Conservation (phyloP, 1,140 invertebrate genomes). For the Orussus abietinus region DNA sequence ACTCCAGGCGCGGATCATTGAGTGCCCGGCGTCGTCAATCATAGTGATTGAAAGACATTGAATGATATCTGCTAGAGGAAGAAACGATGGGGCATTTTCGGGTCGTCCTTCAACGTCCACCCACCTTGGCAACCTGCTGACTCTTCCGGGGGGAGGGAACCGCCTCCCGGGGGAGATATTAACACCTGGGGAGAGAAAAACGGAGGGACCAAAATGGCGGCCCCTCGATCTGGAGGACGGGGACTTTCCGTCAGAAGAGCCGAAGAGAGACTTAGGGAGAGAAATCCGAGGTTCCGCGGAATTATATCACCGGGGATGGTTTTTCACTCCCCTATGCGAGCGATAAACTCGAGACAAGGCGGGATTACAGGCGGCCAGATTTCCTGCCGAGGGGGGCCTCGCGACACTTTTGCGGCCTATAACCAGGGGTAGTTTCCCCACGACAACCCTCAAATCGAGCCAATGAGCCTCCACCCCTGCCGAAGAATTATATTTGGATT, state of each 20-base stretch:
- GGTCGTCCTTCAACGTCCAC: slow-evolving; percentile 33
- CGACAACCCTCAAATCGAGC: slow-evolving; percentile 20
- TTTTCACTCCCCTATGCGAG: too few species aligned
- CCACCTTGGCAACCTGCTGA: slow-evolving; percentile 17
- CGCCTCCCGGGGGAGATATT: too few species aligned
- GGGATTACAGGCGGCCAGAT: too few species aligned
- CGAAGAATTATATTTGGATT: slow-evolving; percentile 53
- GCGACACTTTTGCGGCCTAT: neutral
- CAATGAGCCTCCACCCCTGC: slow-evolving; percentile 29
- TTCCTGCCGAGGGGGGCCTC: neutral
- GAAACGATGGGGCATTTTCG: slow-evolving; percentile 20
- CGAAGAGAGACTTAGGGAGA: too few species aligned
- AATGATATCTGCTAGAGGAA: slow-evolving; percentile 38
- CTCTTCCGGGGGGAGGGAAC: slow-evolving; percentile 19
- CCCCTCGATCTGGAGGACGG: too few species aligned
- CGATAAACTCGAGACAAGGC: too few species aligned
- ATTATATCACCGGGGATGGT: too few species aligned
- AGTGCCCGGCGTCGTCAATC: slow-evolving; percentile 38
- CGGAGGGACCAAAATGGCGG: too few species aligned
- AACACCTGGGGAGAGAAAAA: too few species aligned
- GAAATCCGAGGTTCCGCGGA: too few species aligned
- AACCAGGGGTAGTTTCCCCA: neutral
- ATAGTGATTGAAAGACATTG: slow-evolving; percentile 43
- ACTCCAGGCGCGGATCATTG: neutral
- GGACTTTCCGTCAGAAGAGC: too few species aligned